Evolutionary conservation across 1,140 invertebrate species (phyloP), one percentile per base, ranked within the genome.

Genomic region (Anastrepha obliqua): DNA sequence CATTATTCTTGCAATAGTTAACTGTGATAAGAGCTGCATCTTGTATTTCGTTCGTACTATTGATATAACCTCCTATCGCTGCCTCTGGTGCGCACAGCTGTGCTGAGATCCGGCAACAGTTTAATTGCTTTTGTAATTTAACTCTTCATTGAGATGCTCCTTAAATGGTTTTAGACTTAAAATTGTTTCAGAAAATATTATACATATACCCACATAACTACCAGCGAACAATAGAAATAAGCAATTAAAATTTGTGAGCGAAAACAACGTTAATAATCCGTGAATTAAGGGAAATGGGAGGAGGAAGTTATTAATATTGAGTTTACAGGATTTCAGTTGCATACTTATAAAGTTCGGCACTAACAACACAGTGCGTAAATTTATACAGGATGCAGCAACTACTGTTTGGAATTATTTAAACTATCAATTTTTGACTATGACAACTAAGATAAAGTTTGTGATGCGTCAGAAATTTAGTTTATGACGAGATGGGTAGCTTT

Each of bases 81-180:
- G n/a, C 3, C 29, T 2, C 2, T 2, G 6, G 4, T 47, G 13
- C n/a, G 0, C 47, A n/a, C 17, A 44, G 65, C 8, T 20, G 70
- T 51, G 47, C 9, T 55, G 9, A 58, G 47, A 81, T 2, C 74
- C 47, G 74, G 74, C 74, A 81, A 55, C 44, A 47, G 17, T 81
- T 81, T 81, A 81, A 81, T 81, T 81, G 74, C 47, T 81, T 81
- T 81, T 81, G 74, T 55, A 81, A 81, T 81, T 81, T 55, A 81
- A 81, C 74, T 81, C 17, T 81, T 51, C 74, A 51, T 81, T 55
- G 51, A 20, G 74, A 20, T 81, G 74, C 67, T 44, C 44, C 39
- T 47, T 17, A 44, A 74, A 13, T 44, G 67, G 39, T 44, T 74
- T 47, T 17, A 9, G 67, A 15, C 42, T 47, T 47, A 13, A 74